These are phyloP conservation scores for Alloplasta piceator DNA, from an alignment of 2,888 invertebrate genomes.

Conservation along the genomic window DNA sequence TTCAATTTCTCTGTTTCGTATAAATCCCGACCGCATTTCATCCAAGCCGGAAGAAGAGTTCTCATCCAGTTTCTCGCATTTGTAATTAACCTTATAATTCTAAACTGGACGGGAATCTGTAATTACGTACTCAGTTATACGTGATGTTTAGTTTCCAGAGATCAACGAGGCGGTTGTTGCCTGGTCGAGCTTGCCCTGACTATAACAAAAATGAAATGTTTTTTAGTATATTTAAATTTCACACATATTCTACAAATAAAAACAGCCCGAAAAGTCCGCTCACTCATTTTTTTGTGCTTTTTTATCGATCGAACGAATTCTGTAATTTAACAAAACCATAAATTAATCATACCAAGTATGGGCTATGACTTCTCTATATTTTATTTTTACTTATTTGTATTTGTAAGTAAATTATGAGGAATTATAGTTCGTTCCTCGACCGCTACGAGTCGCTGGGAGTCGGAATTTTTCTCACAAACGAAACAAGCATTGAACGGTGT, in stretches of 20 bases:
- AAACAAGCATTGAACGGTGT: background rate
- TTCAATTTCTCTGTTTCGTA: background rate
- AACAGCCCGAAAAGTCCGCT: too few relatives aligned
- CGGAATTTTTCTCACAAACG: conserved; percentile 29
- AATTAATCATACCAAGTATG: background rate
- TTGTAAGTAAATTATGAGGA: background rate
- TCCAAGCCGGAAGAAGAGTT: background rate
- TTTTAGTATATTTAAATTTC: too few relatives aligned
- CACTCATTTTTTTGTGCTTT: too few relatives aligned
- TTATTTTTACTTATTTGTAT: background rate
- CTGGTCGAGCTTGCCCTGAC: too few relatives aligned
- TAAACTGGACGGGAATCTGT: background rate
- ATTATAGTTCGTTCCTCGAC: background rate
- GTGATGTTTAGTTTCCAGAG: background rate
- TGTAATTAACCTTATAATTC: background rate
- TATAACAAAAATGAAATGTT: too few relatives aligned
- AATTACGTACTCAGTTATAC: background rate
- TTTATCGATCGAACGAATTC: too few relatives aligned
- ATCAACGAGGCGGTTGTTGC: too few relatives aligned
- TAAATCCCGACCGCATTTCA: background rate
- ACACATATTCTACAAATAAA: too few relatives aligned
- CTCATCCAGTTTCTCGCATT: background rate
- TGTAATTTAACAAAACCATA: too few relatives aligned
- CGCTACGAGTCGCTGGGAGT: background rate
- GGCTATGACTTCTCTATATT: background rate